Conservation (phyloP, 2,113 vertebrate genomes). For the Mirounga angustirostris region DNA sequence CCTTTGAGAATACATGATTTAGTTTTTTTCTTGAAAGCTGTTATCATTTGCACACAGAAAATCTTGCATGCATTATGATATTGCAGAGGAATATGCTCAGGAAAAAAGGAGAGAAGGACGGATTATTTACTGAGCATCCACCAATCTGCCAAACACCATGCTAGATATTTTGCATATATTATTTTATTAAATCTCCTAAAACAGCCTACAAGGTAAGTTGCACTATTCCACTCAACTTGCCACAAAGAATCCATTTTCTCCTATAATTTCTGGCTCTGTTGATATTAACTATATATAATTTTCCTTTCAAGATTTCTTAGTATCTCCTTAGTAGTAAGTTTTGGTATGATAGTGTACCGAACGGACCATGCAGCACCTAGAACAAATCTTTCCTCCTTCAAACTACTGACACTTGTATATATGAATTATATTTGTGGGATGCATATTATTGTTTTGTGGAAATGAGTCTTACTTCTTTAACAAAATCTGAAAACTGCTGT, state of each 20-base stretch:
- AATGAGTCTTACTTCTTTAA: not conserved
- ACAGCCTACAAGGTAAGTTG: not conserved
- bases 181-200: not conserved
- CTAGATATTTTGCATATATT: not conserved
- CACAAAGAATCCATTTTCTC: not conserved
- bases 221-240: not conserved
- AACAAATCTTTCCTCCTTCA: not conserved
- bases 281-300: not conserved
- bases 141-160: not conserved
- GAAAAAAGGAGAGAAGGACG: not conserved
- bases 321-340: not conserved
- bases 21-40: not conserved
- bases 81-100: not conserved
- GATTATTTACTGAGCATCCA: not conserved
- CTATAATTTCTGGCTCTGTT: not conserved
- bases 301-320: not conserved
- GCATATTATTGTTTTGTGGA: not conserved
- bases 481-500: not conserved
- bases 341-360: not conserved
- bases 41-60: not conserved
- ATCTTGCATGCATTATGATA: not conserved
- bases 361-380: not conserved
- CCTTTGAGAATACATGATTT: not conserved
- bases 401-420: not conserved
- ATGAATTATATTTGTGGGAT: not conserved